Conservation (phyloP, 2,888 invertebrate genomes). For the Crossocerus cetratus region DNA sequence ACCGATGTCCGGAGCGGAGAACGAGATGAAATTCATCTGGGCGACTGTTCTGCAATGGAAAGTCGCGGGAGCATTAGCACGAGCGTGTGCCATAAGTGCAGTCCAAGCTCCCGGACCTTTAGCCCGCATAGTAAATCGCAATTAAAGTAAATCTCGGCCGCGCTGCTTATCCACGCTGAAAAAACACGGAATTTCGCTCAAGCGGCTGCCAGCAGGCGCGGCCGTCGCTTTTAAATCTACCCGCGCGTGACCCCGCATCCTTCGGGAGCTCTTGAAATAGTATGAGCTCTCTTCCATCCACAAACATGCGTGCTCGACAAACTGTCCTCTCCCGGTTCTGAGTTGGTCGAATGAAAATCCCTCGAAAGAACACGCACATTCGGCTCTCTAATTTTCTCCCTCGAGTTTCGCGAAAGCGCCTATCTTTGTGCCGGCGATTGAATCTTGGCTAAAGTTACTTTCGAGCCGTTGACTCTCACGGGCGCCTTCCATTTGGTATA, state of each 20-base stretch:
- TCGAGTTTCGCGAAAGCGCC: no score
- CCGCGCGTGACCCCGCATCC: slow-evolving; percentile 29
- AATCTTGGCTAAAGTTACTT: no score
- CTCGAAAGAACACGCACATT: no score
- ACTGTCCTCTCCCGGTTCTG: no score
- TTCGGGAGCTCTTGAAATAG: not conserved
- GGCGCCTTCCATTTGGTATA: no score
- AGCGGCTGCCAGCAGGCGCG: not conserved
- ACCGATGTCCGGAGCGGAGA: no score
- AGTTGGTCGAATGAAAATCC: not conserved
- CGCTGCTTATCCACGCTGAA: slow-evolving; percentile 33
- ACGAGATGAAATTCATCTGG: no score
- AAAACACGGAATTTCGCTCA: slow-evolving; percentile 48
- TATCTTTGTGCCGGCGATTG: no score
- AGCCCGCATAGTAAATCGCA: slow-evolving; percentile 52
- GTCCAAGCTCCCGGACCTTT: slow-evolving; percentile 33
- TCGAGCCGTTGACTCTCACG: no score
- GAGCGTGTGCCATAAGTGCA: slow-evolving; percentile 24
- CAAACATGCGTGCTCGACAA: slow-evolving; percentile 16
- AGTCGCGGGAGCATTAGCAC: slow-evolving; percentile 21
- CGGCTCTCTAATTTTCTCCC: no score
- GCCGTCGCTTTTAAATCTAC: slow-evolving; percentile 36
- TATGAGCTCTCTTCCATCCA: not conserved
- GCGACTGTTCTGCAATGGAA: not conserved
- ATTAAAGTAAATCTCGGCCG: slow-evolving; percentile 53